Evolutionary conservation across 64 coral and sea anemone genomes (phyloP).

Genomic region (Platygyra sinensis): DNA sequence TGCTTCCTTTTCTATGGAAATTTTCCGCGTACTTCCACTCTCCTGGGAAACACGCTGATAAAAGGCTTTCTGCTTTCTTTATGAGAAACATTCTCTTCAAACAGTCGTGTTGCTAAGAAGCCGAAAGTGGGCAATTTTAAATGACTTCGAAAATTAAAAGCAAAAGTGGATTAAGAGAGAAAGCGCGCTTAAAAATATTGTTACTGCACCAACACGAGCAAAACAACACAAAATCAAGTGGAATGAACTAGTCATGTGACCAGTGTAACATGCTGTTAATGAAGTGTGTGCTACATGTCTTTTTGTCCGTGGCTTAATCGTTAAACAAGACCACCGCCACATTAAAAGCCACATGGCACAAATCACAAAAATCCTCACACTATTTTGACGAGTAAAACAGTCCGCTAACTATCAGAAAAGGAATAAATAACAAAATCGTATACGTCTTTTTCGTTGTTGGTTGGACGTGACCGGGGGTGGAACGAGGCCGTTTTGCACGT

Average conservation of each 20-base stretch:
- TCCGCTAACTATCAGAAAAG: too few relatives aligned
- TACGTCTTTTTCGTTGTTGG: too few relatives aligned
- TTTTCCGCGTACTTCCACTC: slow-evolving; percentile 9
- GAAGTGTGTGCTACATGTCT: too few relatives aligned
- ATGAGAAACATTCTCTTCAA: neutral
- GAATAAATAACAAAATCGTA: too few relatives aligned
- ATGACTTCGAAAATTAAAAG: neutral
- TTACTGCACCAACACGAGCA: neutral
- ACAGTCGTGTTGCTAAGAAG: slow-evolving; percentile 3
- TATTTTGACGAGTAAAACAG: too few relatives aligned
- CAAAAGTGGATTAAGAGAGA: neutral
- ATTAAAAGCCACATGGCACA: too few relatives aligned
- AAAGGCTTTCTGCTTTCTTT: slow-evolving; percentile 7
- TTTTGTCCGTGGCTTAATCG: too few relatives aligned
- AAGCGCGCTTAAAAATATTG: neutral
- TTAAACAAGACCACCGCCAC: too few relatives aligned
- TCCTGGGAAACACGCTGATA: slow-evolving; percentile 27
- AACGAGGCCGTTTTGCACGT: neutral
- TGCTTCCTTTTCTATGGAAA: slow-evolving; percentile 9
- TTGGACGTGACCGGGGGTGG: neutral
- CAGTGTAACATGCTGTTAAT: too few relatives aligned
- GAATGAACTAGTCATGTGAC: too few relatives aligned
- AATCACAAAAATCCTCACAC: neutral
- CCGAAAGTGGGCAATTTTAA: neutral
- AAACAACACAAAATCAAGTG: too few relatives aligned